Evolutionary conservation across 2,797 vertebrate genomes (phyloP).

Genomic region (Pempheris klunzingeri): DNA sequence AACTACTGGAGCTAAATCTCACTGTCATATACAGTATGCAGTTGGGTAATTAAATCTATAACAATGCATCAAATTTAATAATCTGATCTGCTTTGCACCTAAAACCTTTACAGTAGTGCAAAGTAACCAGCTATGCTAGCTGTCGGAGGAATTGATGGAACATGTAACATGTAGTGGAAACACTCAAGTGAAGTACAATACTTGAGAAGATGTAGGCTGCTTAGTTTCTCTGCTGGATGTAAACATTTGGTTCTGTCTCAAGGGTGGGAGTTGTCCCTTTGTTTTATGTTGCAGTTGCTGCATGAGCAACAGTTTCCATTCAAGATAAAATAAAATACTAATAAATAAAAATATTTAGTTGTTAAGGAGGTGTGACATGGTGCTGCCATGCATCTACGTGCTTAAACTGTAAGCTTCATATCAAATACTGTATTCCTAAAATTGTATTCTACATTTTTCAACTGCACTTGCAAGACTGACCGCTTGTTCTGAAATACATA

Average conservation of each 20-base stretch:
- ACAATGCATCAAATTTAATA: too few relatives aligned
- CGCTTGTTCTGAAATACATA: background rate
- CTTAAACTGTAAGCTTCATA: background rate
- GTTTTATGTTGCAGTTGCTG: background rate
- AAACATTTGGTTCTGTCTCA: background rate
- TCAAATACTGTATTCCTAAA: background rate
- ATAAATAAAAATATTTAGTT: too few relatives aligned
- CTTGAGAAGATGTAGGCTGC: too few relatives aligned
- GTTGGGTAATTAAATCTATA: too few relatives aligned
- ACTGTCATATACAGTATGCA: too few relatives aligned
- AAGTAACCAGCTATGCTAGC: too few relatives aligned
- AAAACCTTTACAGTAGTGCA: too few relatives aligned
- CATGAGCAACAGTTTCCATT: conserved; percentile 6
- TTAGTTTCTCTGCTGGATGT: background rate
- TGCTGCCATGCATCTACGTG: background rate
- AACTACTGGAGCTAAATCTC: too few relatives aligned
- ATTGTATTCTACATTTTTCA: background rate
- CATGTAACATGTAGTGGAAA: background rate
- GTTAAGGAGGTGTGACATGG: background rate
- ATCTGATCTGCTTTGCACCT: too few relatives aligned
- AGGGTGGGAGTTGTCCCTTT: background rate
- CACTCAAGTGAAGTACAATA: background rate
- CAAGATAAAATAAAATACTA: too few relatives aligned
- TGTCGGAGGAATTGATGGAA: too few relatives aligned
- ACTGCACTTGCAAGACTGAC: background rate